phyloP scores from a whole-genome alignment of 92 coral and sea anemone genomes.

The Bergia puertoricense region DNA sequence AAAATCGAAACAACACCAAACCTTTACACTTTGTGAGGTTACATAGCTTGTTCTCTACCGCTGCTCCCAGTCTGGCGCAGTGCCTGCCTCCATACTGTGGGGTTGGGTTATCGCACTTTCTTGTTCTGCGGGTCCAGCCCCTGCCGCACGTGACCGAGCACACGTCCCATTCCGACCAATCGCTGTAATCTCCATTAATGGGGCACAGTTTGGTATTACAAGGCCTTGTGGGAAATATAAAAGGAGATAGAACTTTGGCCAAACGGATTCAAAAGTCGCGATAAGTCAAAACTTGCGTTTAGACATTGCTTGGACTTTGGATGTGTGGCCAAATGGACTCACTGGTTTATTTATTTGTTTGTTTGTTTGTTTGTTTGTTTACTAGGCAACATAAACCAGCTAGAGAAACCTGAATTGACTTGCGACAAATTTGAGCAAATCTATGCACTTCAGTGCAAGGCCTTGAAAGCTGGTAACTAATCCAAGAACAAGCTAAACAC shows the following conservation, averaged over 20 bases:
- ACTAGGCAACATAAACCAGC: background rate
- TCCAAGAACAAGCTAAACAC: no score
- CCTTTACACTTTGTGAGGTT: conserved; percentile 60
- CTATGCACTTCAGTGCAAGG: no score
- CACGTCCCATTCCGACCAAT: conserved; percentile 46
- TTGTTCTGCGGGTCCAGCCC: conserved; percentile 34
- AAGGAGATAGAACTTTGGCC: background rate
- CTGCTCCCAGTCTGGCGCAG: conserved; percentile 60
- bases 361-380: no score
- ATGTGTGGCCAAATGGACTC: no score
- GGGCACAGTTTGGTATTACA: conserved; percentile 59
- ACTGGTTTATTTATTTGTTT: no score
- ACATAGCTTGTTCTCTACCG: conserved; percentile 42
- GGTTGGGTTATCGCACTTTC: conserved; percentile 64
- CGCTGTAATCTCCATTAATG: conserved; percentile 53
- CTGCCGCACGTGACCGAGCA: conserved; percentile 62
- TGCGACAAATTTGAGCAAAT: background rate
- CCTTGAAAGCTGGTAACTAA: no score
- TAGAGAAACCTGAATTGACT: background rate
- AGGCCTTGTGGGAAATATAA: conserved; percentile 3
- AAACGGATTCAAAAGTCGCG: background rate
- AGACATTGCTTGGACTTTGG: background rate
- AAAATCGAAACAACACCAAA: background rate
- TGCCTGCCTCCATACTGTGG: conserved; percentile 64
- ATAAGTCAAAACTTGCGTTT: background rate